Evolutionary conservation across 2,113 vertebrate species (phyloP), one percentile per base, ranked within the genome.

Genomic region (Microtus oregoni): DNA sequence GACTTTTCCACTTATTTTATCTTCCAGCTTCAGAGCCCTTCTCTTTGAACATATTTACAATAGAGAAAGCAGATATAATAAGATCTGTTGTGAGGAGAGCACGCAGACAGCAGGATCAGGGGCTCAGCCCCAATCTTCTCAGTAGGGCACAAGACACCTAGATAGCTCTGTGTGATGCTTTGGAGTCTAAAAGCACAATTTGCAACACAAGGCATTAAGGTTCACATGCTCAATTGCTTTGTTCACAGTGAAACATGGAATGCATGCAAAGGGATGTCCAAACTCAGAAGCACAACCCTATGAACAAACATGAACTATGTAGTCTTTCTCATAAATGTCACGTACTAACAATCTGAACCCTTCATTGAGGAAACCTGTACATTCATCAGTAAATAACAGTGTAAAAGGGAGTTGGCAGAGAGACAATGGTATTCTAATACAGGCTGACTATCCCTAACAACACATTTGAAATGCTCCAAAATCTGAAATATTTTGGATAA

Each of bases 1-100:
- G 63, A 65, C 65, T 95, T 92, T 92, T 77, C 50, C 89, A 79
- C 85, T 87, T 93, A 82, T 86, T 94, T 90, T 83, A 75, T 92
- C 88, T 75, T 90, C 52, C 24, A 76, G 70, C n/a, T 82, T 30
- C 70, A 87, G 87, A 87, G 35, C 50, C 50, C 7, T 82, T 94
- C 89, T 61, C 63, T n/a, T 97, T 50, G 70, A 88, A 32, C 70
- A 32, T 17, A 12, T 30, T 30, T 55, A 52, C n/a, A 79, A 94
- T 58, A 50, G 24, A 47, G 72, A 83, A 86, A 89, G 52, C 61
- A 92, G 79, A 93, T 28, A 72, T 24, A 83, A 52, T 50, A 22
- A 11, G 17, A 77, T 88, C 85, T 58, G 38, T 28, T 41, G 5
- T 20, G 78, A 89, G 58, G 38, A 50, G 14, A 83, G 22, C 50